These are phyloP conservation scores for Rhopilema esculentum DNA, from an alignment of 30 jellyfish, hydroid and myxozoan species.

Conservation along the genomic window DNA sequence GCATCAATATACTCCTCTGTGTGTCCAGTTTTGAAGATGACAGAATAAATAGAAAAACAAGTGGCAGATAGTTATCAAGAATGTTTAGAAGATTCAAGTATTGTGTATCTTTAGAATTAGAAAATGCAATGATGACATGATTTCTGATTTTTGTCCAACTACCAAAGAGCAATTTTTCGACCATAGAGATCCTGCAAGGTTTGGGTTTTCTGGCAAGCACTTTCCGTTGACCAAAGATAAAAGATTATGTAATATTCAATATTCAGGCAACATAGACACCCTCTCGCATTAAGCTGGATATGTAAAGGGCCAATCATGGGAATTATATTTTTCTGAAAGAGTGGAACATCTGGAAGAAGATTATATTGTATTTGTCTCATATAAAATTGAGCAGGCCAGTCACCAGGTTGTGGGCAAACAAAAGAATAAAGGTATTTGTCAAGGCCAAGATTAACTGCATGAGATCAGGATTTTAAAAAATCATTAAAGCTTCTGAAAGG, in stretches of 20 bases:
- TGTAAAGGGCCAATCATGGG: constrained; percentile 24
- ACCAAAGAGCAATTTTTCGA: constrained; percentile 16
- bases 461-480: constrained; percentile 3
- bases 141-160: constrained; percentile 41
- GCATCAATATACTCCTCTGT: background rate
- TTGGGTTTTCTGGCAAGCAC: constrained; percentile 43
- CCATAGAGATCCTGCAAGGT: constrained; percentile 17
- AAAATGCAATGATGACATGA: constrained; percentile 19
- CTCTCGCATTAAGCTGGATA: constrained; percentile 45
- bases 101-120: constrained; percentile 23
- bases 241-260: background rate
- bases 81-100: constrained; percentile 24
- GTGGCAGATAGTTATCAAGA: constrained; percentile 53
- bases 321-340: background rate
- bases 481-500: constrained; percentile 6
- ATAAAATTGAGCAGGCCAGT: constrained; percentile 52
- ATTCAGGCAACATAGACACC: constrained; percentile 20
- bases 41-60: constrained; percentile 17
- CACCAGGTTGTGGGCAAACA: constrained; percentile 44
- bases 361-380: constrained; percentile 42
- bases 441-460: constrained; percentile 10
- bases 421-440: background rate
- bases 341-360: background rate
- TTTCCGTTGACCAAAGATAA: constrained; percentile 23
- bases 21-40: constrained; percentile 22